A percentile compares a stretch with the other conserved stretches of the same genome.
These are phyloP conservation scores for Elysia chlorotica DNA, from an alignment of 1,140 invertebrate genomes.

Conservation along the genomic window DNA sequence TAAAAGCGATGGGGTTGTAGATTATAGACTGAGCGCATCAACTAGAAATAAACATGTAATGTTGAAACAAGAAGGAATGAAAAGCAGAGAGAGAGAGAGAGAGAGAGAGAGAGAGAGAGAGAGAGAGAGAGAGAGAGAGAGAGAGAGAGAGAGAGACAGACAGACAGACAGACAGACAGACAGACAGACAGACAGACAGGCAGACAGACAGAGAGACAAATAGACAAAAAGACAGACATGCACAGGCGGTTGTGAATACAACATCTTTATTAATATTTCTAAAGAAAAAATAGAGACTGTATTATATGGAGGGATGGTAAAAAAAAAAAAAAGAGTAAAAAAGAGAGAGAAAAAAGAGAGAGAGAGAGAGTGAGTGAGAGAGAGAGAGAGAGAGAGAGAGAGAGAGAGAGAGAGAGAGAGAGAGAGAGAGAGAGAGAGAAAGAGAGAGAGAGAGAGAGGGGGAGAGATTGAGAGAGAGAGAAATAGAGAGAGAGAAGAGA, in stretches of 20 bases:
- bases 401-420: neutral
- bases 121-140: conserved; percentile 18
- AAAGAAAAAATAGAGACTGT: neutral
- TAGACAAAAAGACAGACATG: neutral
- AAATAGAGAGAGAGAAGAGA: neutral
- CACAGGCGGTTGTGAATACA: no score
- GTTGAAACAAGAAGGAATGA: conserved; percentile 1
- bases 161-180: conserved; percentile 19
- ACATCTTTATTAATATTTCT: no score
- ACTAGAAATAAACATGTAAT: neutral
- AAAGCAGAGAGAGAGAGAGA: neutral
- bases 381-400: neutral
- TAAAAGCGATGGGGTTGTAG: no score
- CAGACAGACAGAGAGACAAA: conserved; percentile 6
- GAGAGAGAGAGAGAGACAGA: neutral
- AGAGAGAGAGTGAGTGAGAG: neutral
- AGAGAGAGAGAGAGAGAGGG: neutral
- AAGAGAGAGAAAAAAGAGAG: neutral
- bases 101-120: neutral
- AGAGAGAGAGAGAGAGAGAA: neutral
- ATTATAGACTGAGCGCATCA: no score
- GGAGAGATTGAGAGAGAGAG: neutral
- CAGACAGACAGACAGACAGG: conserved; percentile 4
- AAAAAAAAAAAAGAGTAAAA: neutral
- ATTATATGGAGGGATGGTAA: neutral